A percentile compares a stretch with the other conserved stretches of the same genome.
phyloP scores from a whole-genome alignment of 2,113 vertebrate genomes.

The Eleginops maclovinus region DNA sequence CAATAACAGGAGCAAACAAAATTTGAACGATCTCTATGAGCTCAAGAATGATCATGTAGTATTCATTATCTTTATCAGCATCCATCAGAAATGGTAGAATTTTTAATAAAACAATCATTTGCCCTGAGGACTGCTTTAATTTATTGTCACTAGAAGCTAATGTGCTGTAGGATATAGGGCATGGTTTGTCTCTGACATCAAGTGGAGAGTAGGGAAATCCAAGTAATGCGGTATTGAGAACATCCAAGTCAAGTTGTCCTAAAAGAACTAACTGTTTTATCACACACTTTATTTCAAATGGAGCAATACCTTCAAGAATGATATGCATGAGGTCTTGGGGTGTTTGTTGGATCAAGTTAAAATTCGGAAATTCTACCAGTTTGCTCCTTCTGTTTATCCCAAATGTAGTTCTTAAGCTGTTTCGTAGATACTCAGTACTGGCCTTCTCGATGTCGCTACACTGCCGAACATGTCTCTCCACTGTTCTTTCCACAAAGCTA shows the following conservation, averaged over 20 bases:
- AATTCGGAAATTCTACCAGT: too few species aligned
- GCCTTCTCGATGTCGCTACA: too few species aligned
- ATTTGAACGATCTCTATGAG: constrained; percentile 50
- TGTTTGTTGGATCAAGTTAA: too few species aligned
- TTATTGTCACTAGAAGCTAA: constrained; percentile 22
- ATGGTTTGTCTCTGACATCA: constrained; percentile 29
- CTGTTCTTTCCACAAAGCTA: background rate
- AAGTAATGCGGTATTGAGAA: constrained; percentile 21
- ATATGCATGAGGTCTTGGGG: too few species aligned
- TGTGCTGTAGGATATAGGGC: constrained; percentile 16
- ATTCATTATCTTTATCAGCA: constrained; percentile 25
- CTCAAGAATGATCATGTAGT: constrained; percentile 6
- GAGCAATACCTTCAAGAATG: constrained; percentile 18
- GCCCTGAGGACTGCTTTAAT: constrained; percentile 18
- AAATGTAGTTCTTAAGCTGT: too few species aligned
- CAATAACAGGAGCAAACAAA: constrained; percentile 34
- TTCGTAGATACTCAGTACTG: too few species aligned
- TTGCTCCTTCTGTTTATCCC: too few species aligned
- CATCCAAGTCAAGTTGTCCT: constrained; percentile 26
- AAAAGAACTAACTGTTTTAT: constrained; percentile 23
- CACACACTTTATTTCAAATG: constrained; percentile 33
- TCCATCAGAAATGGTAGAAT: constrained; percentile 23
- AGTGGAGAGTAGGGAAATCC: constrained; percentile 23
- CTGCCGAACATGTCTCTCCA: too few species aligned
- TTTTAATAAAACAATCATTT: constrained; percentile 34